These are phyloP conservation scores for Trachelus tabidus DNA, from an alignment of 2,888 invertebrate genomes.

Conservation along the genomic window DNA sequence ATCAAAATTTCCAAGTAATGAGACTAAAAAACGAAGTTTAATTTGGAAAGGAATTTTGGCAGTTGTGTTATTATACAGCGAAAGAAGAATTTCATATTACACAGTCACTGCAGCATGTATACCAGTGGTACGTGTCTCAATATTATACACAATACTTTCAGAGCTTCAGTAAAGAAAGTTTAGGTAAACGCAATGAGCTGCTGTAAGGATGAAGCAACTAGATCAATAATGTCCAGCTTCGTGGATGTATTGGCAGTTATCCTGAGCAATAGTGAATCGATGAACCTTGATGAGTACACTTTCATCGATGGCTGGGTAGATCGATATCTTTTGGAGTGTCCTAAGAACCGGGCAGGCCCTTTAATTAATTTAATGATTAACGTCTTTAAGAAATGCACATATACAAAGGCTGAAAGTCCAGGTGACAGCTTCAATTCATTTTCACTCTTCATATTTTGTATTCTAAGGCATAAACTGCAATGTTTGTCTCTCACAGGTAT, in stretches of 20 bases:
- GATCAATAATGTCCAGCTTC: constrained; percentile 54
- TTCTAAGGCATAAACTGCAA: background rate
- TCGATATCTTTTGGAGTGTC: constrained; percentile 54
- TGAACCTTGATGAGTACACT: constrained; percentile 47
- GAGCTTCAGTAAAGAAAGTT: background rate
- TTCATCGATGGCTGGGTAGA: constrained; percentile 61
- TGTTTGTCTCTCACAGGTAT: constrained; percentile 16
- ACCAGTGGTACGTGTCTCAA: background rate
- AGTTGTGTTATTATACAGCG: constrained; percentile 53
- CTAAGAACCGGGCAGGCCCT: constrained; percentile 47
- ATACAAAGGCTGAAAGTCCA: constrained; percentile 17
- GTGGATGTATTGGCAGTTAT: constrained; percentile 52
- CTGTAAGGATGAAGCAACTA: constrained; percentile 50
- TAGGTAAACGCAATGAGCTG: constrained; percentile 57
- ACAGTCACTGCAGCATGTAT: background rate
- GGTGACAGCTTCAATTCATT: constrained; percentile 29
- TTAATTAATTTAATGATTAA: constrained; percentile 45
- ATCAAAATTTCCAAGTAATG: constrained; percentile 12
- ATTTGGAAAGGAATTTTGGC: constrained; percentile 57
- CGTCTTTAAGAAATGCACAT: constrained; percentile 48
- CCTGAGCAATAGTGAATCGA: constrained; percentile 41
- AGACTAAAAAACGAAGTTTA: constrained; percentile 42
- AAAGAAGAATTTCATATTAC: constrained; percentile 24
- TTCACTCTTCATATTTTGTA: background rate
- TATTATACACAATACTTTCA: background rate